Evolutionary conservation across 2,888 invertebrate species (phyloP).

Genomic region (Dione vanillae): DNA sequence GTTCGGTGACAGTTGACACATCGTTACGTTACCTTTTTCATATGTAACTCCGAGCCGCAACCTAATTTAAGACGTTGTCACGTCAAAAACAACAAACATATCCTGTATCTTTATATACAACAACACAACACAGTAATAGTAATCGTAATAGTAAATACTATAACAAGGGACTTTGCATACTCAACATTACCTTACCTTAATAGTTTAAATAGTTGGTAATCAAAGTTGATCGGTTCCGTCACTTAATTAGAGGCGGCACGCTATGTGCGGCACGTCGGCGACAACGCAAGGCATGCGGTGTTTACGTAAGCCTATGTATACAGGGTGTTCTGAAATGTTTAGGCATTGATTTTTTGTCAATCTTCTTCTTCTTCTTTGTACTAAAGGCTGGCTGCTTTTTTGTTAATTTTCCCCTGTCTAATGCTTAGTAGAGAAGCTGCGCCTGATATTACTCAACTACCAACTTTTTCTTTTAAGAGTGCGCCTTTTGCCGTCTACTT

Average conservation of each 20-base stretch:
- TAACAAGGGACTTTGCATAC: background rate
- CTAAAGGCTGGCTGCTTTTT: no score
- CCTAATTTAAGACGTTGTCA: no score
- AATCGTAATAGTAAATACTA: background rate
- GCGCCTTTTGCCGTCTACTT: no score
- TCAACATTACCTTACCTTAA: conserved; percentile 20
- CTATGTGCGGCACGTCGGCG: conserved; percentile 53
- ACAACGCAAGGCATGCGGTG: conserved; percentile 54
- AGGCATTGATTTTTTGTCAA: background rate
- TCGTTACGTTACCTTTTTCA: no score
- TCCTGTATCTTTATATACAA: background rate
- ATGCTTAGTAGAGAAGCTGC: no score
- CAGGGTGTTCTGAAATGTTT: conserved; percentile 48
- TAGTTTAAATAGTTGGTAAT: conserved; percentile 45
- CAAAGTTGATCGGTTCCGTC: conserved; percentile 45
- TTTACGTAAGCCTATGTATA: conserved; percentile 53
- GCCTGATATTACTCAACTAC: no score
- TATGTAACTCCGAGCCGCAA: no score
- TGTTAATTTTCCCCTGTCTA: no score
- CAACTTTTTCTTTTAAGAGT: no score
- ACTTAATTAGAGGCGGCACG: conserved; percentile 49
- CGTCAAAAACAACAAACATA: background rate
- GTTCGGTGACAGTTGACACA: no score
- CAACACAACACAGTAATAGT: no score
- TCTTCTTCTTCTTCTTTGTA: background rate